These are phyloP conservation scores for Trissolcus japonicus DNA, from an alignment of 2,888 invertebrate species.

Conservation along the genomic window DNA sequence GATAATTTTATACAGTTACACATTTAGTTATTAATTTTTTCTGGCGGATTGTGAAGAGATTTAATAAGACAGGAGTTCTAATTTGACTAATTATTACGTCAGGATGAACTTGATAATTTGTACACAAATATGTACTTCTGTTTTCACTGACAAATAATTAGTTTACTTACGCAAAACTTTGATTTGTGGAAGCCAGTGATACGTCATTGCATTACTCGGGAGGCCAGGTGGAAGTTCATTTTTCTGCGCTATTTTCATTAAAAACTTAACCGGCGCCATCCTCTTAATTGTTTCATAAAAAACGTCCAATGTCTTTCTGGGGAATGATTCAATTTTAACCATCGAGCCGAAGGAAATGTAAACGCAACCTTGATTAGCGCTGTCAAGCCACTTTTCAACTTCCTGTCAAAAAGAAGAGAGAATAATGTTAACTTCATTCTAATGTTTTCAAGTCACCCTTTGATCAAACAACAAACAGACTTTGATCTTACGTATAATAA, in stretches of 20 bases:
- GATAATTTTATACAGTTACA: no score
- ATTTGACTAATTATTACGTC: no score
- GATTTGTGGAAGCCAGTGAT: slow-evolving; percentile 68
- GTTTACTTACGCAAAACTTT: slow-evolving; percentile 65
- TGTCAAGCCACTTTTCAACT: slow-evolving; percentile 69
- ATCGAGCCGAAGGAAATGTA: slow-evolving; percentile 73
- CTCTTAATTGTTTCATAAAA: slow-evolving; percentile 67
- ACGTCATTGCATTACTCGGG: slow-evolving; percentile 69
- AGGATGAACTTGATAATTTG: no score
- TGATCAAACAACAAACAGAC: no score
- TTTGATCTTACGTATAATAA: no score
- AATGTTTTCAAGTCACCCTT: no score
- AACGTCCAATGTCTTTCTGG: slow-evolving; percentile 57
- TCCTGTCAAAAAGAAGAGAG: slow-evolving; percentile 59
- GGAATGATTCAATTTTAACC: slow-evolving; percentile 70
- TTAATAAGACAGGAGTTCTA: no score
- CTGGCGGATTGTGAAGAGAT: background rate
- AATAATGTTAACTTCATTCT: no score
- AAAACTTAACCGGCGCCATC: slow-evolving; percentile 68
- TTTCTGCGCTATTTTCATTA: slow-evolving; percentile 68
- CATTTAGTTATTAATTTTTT: no score
- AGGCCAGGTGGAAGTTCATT: slow-evolving; percentile 66
- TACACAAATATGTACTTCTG: no score
- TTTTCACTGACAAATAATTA: no score
- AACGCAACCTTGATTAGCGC: slow-evolving; percentile 67